Evolutionary conservation across 1,140 invertebrate genomes (phyloP), one percentile per base, ranked within the genome.

Genomic region (Calliopsis andreniformis): DNA sequence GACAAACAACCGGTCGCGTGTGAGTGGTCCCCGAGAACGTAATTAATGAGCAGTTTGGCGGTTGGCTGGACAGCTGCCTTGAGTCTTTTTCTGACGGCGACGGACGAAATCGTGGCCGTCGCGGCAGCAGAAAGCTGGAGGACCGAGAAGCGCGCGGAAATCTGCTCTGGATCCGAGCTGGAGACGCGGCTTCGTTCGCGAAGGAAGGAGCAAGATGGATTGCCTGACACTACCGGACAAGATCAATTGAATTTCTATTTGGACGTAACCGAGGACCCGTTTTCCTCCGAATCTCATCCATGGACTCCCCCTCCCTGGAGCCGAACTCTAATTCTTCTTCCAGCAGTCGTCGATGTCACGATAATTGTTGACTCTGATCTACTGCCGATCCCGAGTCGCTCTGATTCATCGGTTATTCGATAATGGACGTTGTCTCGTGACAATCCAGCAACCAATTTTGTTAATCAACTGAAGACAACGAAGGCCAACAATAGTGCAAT

Each of bases 171-270:
- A 76, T 80, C 76, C 80, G 73, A 81, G 62, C 71, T 88, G 84
- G 73, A 88, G 71, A 84, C 82, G 82, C 67, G 76, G 77, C 80
- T 87, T 79, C 87, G 89, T 87, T 89, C 86, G 85, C 85, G 85
- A 88, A 89, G 88, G 88, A 89, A 90, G 91, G 89, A 91, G 80
- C 88, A 92, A 92, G 92, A 93, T 92, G 88, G 88, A 93, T 93
- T 87, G 89, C 86, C 88, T 87, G 85, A 89, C 90, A 89, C 87
- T 88, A 86, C 89, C 88, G 87, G 90, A 92, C 91, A 92, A 92
- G 91, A 92, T 93, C 92, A 93, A 93, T 93, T 93, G 91, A 92
- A 93, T 93, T 93, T 91, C 91, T 92, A 89, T 89, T 90, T 89
- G 84, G 86, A 84, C 82, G 79, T 86, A 82, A 83, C 79, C 72